Evolutionary conservation across 2,888 invertebrate species (phyloP).

Genomic region (Isoperla grammatica): DNA sequence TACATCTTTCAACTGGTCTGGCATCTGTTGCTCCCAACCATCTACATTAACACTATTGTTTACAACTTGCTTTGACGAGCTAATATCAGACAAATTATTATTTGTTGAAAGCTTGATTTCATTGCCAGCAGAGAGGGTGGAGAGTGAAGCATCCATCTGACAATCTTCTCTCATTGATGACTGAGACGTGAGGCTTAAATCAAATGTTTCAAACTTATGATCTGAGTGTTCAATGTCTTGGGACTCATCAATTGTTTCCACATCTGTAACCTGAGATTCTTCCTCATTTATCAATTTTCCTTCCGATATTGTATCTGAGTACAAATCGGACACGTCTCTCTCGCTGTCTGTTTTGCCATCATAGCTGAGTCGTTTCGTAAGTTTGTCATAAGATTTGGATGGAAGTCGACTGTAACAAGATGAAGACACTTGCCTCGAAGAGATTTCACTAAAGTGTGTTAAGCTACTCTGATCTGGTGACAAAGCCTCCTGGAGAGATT

Average conservation of each 20-base stretch:
- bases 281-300: constrained; percentile 2
- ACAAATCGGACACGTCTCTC: constrained; percentile 8
- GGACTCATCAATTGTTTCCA: background rate
- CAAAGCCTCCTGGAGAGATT: no score
- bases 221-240: background rate
- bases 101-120: no score
- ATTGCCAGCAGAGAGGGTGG: no score
- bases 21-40: no score
- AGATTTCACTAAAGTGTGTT: background rate
- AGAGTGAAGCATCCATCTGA: no score
- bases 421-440: constrained; percentile 13
- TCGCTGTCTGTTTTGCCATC: constrained; percentile 18
- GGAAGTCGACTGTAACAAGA: constrained; percentile 13
- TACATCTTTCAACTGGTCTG: no score
- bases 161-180: no score
- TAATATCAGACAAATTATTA: no score
- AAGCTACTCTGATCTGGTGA: constrained; percentile 14
- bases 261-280: constrained; percentile 10
- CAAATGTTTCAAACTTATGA: background rate
- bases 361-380: constrained; percentile 14
- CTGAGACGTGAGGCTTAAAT: no score
- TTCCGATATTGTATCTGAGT: constrained; percentile 5
- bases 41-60: no score
- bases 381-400: constrained; percentile 13
- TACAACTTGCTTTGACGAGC: no score